phyloP scores from a whole-genome alignment of 2,797 vertebrate genomes.

The Schizopygopsis pylzovi region DNA sequence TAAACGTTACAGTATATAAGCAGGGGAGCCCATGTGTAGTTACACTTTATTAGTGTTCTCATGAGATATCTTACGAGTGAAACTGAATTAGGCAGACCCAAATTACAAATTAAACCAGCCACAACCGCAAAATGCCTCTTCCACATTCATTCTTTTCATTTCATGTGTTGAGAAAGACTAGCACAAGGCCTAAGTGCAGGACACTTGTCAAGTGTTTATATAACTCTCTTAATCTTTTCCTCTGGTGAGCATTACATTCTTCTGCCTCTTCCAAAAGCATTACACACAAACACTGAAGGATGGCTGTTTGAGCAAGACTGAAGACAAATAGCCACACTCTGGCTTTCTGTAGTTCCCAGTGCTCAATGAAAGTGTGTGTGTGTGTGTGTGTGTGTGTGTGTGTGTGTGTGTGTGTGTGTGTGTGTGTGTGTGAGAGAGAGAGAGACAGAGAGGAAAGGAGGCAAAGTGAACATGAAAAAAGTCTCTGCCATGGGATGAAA shows the following conservation, averaged over 20 bases:
- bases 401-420: constrained; percentile 5
- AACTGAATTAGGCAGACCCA: constrained; percentile 24
- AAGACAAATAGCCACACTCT: constrained; percentile 62
- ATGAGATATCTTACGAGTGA: neutral
- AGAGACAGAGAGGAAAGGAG: neutral
- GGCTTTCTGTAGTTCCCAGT: constrained; percentile 52
- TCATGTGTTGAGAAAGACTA: constrained; percentile 16
- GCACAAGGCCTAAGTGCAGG: neutral
- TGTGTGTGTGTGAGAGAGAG: neutral
- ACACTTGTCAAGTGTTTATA: constrained; percentile 44
- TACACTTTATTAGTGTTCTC: constrained; percentile 22
- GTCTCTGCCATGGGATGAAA: neutral
- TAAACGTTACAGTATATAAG: neutral
- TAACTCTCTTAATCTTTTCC: constrained; percentile 47
- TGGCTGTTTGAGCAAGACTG: constrained; percentile 60
- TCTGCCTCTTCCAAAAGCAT: constrained; percentile 63
- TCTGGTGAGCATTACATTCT: constrained; percentile 53
- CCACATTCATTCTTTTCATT: neutral
- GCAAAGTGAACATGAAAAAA: neutral
- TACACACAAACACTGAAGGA: constrained; percentile 68
- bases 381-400: neutral
- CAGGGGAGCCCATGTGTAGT: neutral
- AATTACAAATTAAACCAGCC: constrained; percentile 32
- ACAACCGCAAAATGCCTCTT: constrained; percentile 12
- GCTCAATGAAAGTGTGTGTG: constrained; percentile 19